Evolutionary conservation across 2,797 vertebrate genomes (phyloP).

Genomic region (Ambastaia sidthimunki): DNA sequence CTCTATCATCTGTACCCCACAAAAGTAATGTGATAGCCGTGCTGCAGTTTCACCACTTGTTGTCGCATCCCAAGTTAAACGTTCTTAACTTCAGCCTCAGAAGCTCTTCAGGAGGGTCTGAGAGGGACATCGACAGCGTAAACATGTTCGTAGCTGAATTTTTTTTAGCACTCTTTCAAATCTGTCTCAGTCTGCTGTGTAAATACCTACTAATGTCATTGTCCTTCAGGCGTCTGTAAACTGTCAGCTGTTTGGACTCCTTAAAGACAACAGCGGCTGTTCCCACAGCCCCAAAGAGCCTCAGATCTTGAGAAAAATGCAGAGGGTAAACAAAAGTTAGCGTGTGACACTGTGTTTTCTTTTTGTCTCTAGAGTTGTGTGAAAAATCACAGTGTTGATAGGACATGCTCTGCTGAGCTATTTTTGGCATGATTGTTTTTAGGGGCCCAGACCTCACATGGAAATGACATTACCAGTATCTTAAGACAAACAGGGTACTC

Average conservation of each 20-base stretch:
- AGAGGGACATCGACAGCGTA: neutral
- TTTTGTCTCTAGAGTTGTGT: constrained; percentile 50
- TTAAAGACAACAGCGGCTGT: constrained; percentile 19
- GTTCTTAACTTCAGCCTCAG: neutral
- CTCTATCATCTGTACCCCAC: too few relatives aligned
- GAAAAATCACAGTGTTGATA: constrained; percentile 34
- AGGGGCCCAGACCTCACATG: constrained; percentile 12
- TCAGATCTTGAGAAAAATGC: constrained; percentile 59
- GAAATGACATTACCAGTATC: constrained; percentile 40
- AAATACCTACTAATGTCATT: constrained; percentile 44
- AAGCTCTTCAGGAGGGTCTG: neutral
- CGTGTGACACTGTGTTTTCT: constrained; percentile 53
- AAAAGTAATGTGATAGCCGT: neutral
- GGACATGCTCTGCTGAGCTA: constrained; percentile 10
- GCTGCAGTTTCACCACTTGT: neutral
- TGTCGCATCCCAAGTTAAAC: neutral
- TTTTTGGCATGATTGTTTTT: constrained; percentile 16
- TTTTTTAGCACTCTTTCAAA: constrained; percentile 22
- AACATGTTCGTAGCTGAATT: constrained; percentile 58
- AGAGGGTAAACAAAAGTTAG: constrained; percentile 54
- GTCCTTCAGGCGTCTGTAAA: constrained; percentile 35
- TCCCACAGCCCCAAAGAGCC: constrained; percentile 37
- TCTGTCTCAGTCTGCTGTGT: constrained; percentile 6
- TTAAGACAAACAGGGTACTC: constrained; percentile 6
- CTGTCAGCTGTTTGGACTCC: constrained; percentile 59